Percentiles rank a stretch among this genome's conserved stretches.
Evolutionary conservation across 2,797 vertebrate genomes (phyloP).

Genomic region (Melanotaenia nigrans): DNA sequence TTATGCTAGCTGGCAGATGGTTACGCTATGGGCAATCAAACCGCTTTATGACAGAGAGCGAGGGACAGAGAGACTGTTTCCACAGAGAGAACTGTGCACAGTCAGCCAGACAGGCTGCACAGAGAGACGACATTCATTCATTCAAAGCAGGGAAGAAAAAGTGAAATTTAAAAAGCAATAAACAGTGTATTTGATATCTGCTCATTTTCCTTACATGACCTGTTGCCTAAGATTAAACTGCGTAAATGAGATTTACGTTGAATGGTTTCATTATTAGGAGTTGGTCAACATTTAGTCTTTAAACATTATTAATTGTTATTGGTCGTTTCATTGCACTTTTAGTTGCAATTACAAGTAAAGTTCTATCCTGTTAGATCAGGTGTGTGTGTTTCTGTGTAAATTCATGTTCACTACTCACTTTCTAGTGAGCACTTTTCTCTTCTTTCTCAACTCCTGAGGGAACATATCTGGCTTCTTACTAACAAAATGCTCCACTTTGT

Average conservation of each 20-base stretch:
- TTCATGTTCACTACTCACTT: neutral
- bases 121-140: slow-evolving; percentile 20
- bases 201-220: neutral
- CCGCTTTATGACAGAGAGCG: slow-evolving; percentile 69
- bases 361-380: neutral
- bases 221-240: neutral
- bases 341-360: too few species aligned
- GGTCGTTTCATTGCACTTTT: too few species aligned
- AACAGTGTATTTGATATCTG: neutral
- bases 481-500: slow-evolving; percentile 1
- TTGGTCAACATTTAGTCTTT: neutral
- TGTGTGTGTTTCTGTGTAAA: neutral
- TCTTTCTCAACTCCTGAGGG: neutral
- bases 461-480: neutral
- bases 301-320: neutral
- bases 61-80: slow-evolving; percentile 13
- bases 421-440: slow-evolving; percentile 2
- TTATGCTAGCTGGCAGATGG: slow-evolving; percentile 78
- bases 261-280: neutral
- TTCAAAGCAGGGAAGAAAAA: slow-evolving; percentile 11
- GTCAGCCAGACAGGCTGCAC: slow-evolving; percentile 15
- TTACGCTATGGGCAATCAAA: slow-evolving; percentile 84
- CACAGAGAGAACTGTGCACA: neutral
- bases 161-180: neutral
- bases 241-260: neutral